phyloP scores from a whole-genome alignment of 2,113 vertebrate genomes.

The Phoenicopterus ruber region DNA sequence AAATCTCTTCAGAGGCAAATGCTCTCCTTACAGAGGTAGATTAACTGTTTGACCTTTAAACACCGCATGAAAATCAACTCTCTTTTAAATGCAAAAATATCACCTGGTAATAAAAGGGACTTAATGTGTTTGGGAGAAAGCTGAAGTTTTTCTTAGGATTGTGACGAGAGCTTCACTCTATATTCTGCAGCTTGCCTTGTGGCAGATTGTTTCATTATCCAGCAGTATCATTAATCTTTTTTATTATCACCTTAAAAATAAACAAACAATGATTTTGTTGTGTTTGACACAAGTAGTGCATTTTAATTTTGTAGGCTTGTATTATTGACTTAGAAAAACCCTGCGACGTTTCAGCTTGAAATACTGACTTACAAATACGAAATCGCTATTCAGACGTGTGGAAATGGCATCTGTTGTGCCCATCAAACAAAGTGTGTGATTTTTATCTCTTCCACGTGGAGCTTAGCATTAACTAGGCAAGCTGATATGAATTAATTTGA shows the following conservation, averaged over 20 bases:
- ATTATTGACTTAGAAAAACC: slow-evolving; percentile 64
- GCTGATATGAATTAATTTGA: slow-evolving; percentile 65
- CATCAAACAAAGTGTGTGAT: slow-evolving; percentile 66
- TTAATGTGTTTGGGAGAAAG: slow-evolving; percentile 47
- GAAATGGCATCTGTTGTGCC: slow-evolving; percentile 69
- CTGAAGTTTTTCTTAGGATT: neutral
- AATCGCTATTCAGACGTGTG: slow-evolving; percentile 54
- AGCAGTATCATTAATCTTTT: slow-evolving; percentile 77
- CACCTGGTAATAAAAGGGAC: slow-evolving; percentile 48
- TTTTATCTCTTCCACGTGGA: slow-evolving; percentile 62
- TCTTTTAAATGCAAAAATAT: slow-evolving; percentile 62
- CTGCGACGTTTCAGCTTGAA: slow-evolving; percentile 57
- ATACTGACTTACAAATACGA: slow-evolving; percentile 60
- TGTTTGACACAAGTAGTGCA: slow-evolving; percentile 77
- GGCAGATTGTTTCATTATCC: slow-evolving; percentile 81
- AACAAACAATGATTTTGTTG: slow-evolving; percentile 80
- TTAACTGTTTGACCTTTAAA: slow-evolving; percentile 68
- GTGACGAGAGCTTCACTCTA: slow-evolving; percentile 47
- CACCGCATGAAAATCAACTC: slow-evolving; percentile 57
- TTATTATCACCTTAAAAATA: slow-evolving; percentile 82
- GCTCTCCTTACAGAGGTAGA: slow-evolving; percentile 31
- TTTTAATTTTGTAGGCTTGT: slow-evolving; percentile 76
- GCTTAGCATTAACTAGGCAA: slow-evolving; percentile 44
- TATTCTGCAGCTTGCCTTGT: slow-evolving; percentile 68
- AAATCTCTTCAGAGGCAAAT: slow-evolving; percentile 63